These are phyloP conservation scores for Drosophila sucinea DNA, from an alignment of 1,140 invertebrate species.

Conservation along the genomic window DNA sequence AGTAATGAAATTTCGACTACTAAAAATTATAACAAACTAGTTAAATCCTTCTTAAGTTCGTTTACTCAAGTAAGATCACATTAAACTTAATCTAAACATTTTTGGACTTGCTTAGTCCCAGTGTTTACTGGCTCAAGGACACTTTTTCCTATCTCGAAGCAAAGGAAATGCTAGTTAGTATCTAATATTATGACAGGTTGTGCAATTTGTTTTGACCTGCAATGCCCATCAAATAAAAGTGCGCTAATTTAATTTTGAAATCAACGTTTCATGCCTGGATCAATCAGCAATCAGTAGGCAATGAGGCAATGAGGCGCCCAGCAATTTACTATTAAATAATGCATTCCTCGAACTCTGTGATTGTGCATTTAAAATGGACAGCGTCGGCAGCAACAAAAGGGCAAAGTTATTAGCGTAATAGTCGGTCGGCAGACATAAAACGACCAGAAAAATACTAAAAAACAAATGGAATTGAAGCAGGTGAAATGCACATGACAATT, in stretches of 20 bases:
- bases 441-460: not conserved
- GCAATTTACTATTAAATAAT: conserved; percentile 62
- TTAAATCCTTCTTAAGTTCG: too few species aligned
- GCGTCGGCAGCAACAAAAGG: conserved; percentile 59
- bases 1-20: too few species aligned
- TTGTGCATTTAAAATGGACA: conserved; percentile 59
- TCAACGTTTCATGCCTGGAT: conserved; percentile 31
- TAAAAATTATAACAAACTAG: too few species aligned
- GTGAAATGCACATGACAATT: conserved; percentile 71
- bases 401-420: conserved; percentile 78
- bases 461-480: conserved; percentile 27
- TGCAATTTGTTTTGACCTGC: not conserved
- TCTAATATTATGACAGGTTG: not conserved
- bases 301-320: conserved; percentile 45
- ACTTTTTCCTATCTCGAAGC: too few species aligned
- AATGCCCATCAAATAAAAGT: conserved; percentile 15
- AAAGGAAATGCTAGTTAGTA: not conserved
- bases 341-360: conserved; percentile 30
- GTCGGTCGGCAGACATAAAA: conserved; percentile 33
- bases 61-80: too few species aligned
- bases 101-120: too few species aligned
- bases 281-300: conserved; percentile 50
- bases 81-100: too few species aligned
- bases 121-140: too few species aligned
- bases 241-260: conserved; percentile 50